Evolutionary conservation across 1,140 invertebrate species (phyloP).

Genomic region (Drosophila melanica): DNA sequence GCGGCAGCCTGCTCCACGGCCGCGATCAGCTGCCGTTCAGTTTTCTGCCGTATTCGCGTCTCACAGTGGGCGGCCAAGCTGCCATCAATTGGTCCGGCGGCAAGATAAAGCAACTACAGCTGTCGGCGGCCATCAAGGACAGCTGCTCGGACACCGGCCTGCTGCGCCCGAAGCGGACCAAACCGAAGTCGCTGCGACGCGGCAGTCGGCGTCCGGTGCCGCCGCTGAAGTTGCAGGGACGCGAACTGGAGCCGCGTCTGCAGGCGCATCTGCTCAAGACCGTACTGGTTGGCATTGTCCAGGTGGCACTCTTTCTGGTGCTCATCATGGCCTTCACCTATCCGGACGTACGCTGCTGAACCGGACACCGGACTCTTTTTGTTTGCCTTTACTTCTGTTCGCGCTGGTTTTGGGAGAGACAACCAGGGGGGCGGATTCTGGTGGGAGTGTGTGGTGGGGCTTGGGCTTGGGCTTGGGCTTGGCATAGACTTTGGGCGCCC

Average conservation of each 20-base stretch:
- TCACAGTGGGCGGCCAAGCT: slow-evolving; percentile 23
- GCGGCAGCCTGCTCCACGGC: background rate
- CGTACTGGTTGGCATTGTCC: slow-evolving; percentile 60
- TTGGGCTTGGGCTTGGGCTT: too few relatives aligned
- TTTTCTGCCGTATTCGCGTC: slow-evolving; percentile 4
- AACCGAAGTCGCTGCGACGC: background rate
- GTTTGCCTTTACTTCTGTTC: too few relatives aligned
- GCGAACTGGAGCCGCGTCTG: slow-evolving; percentile 34
- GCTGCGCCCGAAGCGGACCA: slow-evolving; percentile 10
- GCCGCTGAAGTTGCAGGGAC: slow-evolving; percentile 22
- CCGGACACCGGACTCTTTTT: too few relatives aligned
- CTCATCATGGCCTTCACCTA: slow-evolving; percentile 76
- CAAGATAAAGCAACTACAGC: slow-evolving; percentile 9
- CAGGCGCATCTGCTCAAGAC: slow-evolving; percentile 64
- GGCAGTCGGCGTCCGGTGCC: slow-evolving; percentile 21
- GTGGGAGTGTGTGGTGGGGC: too few relatives aligned
- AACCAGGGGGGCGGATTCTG: too few relatives aligned
- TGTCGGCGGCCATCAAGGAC: background rate
- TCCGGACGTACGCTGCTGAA: slow-evolving; percentile 65
- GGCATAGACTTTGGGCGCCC: too few relatives aligned
- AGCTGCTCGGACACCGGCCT: background rate
- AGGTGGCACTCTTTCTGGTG: slow-evolving; percentile 64
- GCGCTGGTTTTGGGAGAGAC: background rate
- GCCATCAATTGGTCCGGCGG: background rate
- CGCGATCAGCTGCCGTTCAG: background rate